Evolutionary conservation across 2,888 invertebrate species (phyloP), one percentile per base, ranked within the genome.

Genomic region (Theretra japonica): DNA sequence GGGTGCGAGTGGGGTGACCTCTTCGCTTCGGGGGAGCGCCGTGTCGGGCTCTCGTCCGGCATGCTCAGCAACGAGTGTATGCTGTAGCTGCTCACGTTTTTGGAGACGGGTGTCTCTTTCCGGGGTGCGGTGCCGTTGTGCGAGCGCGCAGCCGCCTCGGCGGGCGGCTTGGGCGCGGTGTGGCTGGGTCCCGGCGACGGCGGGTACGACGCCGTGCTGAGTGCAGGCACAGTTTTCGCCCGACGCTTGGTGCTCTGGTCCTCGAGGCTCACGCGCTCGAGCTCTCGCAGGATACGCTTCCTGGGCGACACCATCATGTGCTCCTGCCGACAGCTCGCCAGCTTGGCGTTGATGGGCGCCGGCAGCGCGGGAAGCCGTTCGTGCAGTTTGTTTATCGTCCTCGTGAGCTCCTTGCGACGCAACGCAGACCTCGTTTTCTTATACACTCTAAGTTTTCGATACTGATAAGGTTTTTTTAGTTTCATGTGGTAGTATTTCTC

Each of bases 41-140:
- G 83, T 85, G 91, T 77, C 79, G 91, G 82, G 76, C 86, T 84
- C 80, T 93, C 94, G 79, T 94, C 94, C 56, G 95, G 88, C 96
- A 96, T 96, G 74, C 97, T 96, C 82, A 98, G 94, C 86, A 98
- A 95, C 76, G 97, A 97, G 85, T 97, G 97, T 88, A 98, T 98
- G 94, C 97, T 97, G 92, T 97, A 97, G 87, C 97, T 97, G 90
- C 97, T 96, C 78, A 95, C 95, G 82, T 95, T 92, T 80, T 91
- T 92, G 71, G 90, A 80, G 50, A 87, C 86, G 72, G 90, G 82
- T 73, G 84, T 75, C 72, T 89, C 89, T 76, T 87, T 87, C 41
- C 88, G 87, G 59, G 86, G 83, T 71, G 85, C 84, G 71, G 85
- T 78, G 77, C 88, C 89, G 80, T 89, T 89, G 79, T 82, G 85